phyloP scores from a whole-genome alignment of 2,113 vertebrate genomes.

The Anhinga rufa region DNA sequence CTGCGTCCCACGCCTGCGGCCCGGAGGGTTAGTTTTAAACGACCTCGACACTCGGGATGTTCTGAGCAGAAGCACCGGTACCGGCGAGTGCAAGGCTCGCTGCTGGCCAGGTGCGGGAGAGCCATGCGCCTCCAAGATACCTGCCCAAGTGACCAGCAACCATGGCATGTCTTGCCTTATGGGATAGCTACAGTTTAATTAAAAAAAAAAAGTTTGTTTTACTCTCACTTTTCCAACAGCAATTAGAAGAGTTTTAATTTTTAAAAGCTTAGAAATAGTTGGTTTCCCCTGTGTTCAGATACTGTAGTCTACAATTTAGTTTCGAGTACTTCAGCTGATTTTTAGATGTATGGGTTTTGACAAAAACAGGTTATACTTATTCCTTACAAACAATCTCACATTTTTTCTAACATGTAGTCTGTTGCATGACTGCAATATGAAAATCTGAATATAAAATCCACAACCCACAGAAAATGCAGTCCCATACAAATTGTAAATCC shows the following conservation, averaged over 20 bases:
- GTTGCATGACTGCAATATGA: background rate
- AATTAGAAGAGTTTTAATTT: background rate
- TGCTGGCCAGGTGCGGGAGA: fast-evolving
- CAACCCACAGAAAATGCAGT: background rate
- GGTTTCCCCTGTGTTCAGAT: background rate
- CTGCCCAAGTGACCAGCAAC: background rate
- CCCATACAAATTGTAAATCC: background rate
- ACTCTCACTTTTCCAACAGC: background rate
- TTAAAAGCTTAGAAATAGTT: background rate
- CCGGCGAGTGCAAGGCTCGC: fast-evolving
- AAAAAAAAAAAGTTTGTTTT: background rate
- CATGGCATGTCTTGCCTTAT: fast-evolving
- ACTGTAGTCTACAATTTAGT: background rate
- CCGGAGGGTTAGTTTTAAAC: fast-evolving
- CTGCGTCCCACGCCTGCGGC: fast-evolving
- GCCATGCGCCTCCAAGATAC: fast-evolving
- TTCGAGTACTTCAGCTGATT: background rate
- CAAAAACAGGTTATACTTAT: background rate
- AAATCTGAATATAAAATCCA: background rate
- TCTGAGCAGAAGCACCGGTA: fast-evolving
- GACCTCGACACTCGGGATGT: fast-evolving
- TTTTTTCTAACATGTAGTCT: background rate
- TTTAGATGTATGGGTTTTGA: background rate
- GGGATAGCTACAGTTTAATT: fast-evolving
- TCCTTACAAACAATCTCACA: background rate